Base-by-base conservation (phyloP, 2,113 vertebrate genomes). In the Zosterops hypoxanthus region DNA sequence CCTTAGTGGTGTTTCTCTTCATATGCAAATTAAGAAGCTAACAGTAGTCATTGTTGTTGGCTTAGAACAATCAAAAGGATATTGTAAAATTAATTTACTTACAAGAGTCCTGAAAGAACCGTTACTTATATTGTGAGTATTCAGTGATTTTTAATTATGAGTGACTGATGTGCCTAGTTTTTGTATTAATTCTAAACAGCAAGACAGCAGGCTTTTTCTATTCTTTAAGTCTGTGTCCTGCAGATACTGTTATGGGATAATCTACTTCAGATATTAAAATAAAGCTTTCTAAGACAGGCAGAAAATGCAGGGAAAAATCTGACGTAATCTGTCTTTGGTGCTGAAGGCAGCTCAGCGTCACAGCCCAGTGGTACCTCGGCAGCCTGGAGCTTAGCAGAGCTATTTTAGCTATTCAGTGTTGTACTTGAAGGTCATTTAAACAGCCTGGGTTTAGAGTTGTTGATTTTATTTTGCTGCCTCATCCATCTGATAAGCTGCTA, bases 261-360 rank as follows among this genome's bases (percentile, higher is more conserved):
- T 92, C 86, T 90, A 66, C 55, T 73, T 86, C 68, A 81, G 80
- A 70, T 90, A 79, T 71, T 68, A 75, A 88, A 92, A 80, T 70
- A 78, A 86, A 79, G 60, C 64, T 50, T 93, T 23, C 39, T 53
- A 72, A 80, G 10, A 36, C 50, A 83, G 64, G 36, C 76, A 92
- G 76, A 92, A 94, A 90, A 92, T 53, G 64, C 18, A 12, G 34
- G 14, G 63, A 20, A 57, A 76, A 65, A 81, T 66, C 90, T 90
- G 72, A 59, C 86, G 61, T 81, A 90, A 95, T 94, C 79, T 93
- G 42, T 66, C 47, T 90, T 94, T 71, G 3, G 2, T 88, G 63
- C 63, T 66, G 88, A 59, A 83, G 52, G 72, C 17, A 0, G 90
- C 71, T 96, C 73, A 86, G 83, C 8, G 11, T 93, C 47, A 28